Conservation (phyloP, 2,888 invertebrate genomes). For the Aleiodes leptofemur region DNA sequence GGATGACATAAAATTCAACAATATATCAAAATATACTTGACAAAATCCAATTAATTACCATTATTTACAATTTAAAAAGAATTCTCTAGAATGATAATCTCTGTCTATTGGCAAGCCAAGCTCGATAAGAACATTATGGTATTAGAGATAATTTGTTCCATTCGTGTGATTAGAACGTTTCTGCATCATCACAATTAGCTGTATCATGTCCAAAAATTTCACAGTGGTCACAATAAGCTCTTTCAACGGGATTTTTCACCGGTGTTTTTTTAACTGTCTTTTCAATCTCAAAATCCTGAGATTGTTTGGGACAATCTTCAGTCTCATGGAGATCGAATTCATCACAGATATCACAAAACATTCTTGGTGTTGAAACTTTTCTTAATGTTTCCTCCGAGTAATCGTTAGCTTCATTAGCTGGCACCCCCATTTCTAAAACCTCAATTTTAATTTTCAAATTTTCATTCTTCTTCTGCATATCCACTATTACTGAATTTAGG, state of each 20-base stretch:
- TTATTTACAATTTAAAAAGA: neutral
- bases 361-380: constrained; percentile 82
- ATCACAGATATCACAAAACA: constrained; percentile 99
- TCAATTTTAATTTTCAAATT: constrained; percentile 87
- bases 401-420: constrained; percentile 75
- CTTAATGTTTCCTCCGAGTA: constrained; percentile 73
- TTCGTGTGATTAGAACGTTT: constrained; percentile 81
- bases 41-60: constrained; percentile 57
- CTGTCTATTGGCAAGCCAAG: constrained; percentile 45
- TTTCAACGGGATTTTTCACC: constrained; percentile 72
- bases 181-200: constrained; percentile 90
- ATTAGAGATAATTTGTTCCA: too few species aligned
- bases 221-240: constrained; percentile 95
- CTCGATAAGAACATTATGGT: constrained; percentile 5
- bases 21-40: constrained; percentile 63
- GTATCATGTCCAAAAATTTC: constrained; percentile 95
- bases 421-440: constrained; percentile 83
- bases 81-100: neutral
- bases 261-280: constrained; percentile 75
- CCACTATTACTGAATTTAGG: constrained; percentile 96
- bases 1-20: constrained; percentile 20
- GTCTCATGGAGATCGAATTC: constrained; percentile 97
- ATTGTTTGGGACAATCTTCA: constrained; percentile 95
- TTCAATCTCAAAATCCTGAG: constrained; percentile 77
- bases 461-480: constrained; percentile 95